These are phyloP conservation scores for Leptinotarsa undecemlineata DNA, from an alignment of 1,140 invertebrate species.

Conservation along the genomic window DNA sequence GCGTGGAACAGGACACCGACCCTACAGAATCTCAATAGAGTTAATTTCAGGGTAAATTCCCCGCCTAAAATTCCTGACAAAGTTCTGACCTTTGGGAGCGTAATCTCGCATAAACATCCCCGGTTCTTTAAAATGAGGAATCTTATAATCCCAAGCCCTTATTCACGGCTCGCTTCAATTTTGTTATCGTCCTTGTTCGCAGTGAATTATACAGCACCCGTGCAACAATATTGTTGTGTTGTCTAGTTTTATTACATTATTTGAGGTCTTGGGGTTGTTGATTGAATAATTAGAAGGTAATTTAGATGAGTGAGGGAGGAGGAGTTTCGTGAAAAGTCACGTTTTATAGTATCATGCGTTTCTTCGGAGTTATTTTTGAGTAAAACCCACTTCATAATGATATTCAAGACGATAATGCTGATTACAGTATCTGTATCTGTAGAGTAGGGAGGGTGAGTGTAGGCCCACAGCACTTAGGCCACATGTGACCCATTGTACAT, in stretches of 20 bases:
- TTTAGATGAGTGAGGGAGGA: neutral
- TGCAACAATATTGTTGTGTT: conserved; percentile 17
- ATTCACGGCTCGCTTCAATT: conserved; percentile 33
- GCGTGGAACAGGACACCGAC: too few relatives aligned
- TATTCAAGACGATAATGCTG: too few relatives aligned
- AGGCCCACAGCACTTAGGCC: too few relatives aligned
- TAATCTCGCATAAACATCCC: conserved; percentile 22
- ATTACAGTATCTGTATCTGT: too few relatives aligned
- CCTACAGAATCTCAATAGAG: too few relatives aligned
- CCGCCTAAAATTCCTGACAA: neutral
- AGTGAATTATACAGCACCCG: conserved; percentile 9
- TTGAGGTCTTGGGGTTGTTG: neutral
- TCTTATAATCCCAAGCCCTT: conserved; percentile 34
- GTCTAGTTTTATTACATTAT: conserved; percentile 13
- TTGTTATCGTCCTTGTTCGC: conserved; percentile 19
- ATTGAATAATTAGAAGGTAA: conserved; percentile 17
- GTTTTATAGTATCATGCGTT: too few relatives aligned
- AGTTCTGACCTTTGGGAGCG: conserved; percentile 2
- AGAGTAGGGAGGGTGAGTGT: too few relatives aligned
- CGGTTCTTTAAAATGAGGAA: conserved; percentile 30
- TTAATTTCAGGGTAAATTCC: neutral
- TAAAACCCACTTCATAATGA: too few relatives aligned
- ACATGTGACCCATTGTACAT: too few relatives aligned
- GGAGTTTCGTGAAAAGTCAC: too few relatives aligned
- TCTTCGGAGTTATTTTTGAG: too few relatives aligned